Evolutionary conservation across 2,113 vertebrate species (phyloP), one percentile per base, ranked within the genome.

Genomic region (Murina feae): DNA sequence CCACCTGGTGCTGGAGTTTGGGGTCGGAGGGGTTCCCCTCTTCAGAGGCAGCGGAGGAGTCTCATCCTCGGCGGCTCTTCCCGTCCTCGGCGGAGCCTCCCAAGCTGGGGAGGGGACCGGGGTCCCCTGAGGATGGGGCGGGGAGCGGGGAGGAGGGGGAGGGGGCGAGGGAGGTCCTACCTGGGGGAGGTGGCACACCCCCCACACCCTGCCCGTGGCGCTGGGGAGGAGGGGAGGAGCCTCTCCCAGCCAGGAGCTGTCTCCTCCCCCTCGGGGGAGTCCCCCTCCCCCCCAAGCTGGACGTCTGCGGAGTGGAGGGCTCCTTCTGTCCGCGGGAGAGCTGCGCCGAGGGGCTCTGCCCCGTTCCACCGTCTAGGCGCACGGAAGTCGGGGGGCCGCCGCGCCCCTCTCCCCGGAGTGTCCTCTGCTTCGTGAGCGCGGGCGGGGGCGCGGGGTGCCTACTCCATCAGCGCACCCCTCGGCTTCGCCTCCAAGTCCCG

Each of bases 201-300:
- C 96, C 96, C 96, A 95, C 95, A 83, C 93, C 92, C 91, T 80
- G 91, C 79, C 84, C 0, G 91, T 32, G 17, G 44, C 93, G 80
- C 95, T 58, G 91, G 92, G 83, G 96, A 97, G 97, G 96, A 97
- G 96, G 85, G 96, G 96, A 96, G 95, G 98, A 94, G 96, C 96
- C 96, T 97, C 96, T 94, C 91, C 97, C 91, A 87, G 42, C 79
- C 93, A 63, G 93, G 96, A 95, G 96, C 68, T 96, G 97, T 96
- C 96, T 97, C 97, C 96, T 96, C 96, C 97, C 96, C 97, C 71
- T 96, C 63, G 96, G 92, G 95, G 93, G 94, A 96, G 80, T 94
- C 90, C 96, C 94, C 94, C 63, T 96, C 86, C 86, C 95, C 97
- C 94, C 96, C 63, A 86, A 96, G 71, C 90, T 63, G 91, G 81